These are phyloP conservation scores for Spea bombifrons DNA, from an alignment of 2,113 vertebrate genomes.

Conservation along the genomic window DNA sequence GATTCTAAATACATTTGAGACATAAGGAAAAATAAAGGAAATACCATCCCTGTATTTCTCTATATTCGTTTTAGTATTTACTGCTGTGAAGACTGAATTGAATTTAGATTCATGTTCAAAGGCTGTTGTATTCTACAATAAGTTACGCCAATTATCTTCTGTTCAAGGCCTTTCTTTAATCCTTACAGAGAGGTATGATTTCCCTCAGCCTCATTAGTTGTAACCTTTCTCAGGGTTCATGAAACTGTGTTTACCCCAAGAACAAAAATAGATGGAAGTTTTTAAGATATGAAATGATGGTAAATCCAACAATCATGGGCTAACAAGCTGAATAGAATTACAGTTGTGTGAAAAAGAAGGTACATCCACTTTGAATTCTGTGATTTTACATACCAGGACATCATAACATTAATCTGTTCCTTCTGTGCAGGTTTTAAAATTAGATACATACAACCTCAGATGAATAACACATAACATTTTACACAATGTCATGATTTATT, in stretches of 20 bases:
- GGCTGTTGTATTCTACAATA: neutral
- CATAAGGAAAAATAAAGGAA: too few relatives aligned
- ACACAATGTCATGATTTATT: too few relatives aligned
- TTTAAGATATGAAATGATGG: neutral
- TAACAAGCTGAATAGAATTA: neutral
- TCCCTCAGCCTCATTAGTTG: slow-evolving; percentile 11
- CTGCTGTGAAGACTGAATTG: neutral
- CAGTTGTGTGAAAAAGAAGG: too few relatives aligned
- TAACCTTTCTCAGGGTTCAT: slow-evolving; percentile 6
- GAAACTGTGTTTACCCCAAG: neutral
- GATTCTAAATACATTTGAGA: too few relatives aligned
- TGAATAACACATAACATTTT: too few relatives aligned
- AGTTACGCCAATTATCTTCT: neutral
- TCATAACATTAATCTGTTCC: too few relatives aligned
- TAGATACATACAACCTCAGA: too few relatives aligned
- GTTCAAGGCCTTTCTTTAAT: neutral
- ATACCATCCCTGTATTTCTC: neutral
- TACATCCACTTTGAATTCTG: too few relatives aligned
- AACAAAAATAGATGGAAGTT: neutral
- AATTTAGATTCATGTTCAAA: neutral
- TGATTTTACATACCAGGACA: too few relatives aligned
- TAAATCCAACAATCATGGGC: neutral
- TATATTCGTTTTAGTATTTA: neutral
- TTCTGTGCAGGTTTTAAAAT: too few relatives aligned
- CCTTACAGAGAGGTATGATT: slow-evolving; percentile 3